Evolutionary conservation across 2,113 vertebrate genomes (phyloP), one percentile per base, ranked within the genome.

Genomic region (human): DNA sequence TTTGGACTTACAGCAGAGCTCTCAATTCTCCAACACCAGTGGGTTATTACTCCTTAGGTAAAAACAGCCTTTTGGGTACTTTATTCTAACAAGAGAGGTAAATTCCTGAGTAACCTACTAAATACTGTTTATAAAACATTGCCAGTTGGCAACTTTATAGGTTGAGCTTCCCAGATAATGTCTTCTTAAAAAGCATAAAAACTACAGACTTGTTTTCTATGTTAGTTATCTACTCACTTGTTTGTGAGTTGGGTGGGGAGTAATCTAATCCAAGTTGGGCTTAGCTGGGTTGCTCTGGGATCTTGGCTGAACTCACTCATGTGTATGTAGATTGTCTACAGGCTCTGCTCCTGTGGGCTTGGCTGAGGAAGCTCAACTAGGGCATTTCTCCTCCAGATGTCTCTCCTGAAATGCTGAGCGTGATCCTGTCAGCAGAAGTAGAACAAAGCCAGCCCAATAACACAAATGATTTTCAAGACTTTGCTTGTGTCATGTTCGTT

Each of bases 151-250:
- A 52, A 25, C 11, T 85, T 86, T 75, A 68, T 32, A 40, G 64
- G 25, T 5, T 64, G 55, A 76, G 23, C 38, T 86, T 81, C 25
- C 43, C 61, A 70, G 50, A 52, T 45, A 32, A 10, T 48, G 40
- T 91, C 52, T 84, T 93, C 40, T 73, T 92, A 38, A 90, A 97
- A 79, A 93, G n/a, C 22, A 86, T 5, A 73, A 17, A 5, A 48
- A 35, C 8, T 16, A 32, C 59, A 57, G 59, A n/a, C 5, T 40
- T 38, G 35, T 10, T 88, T 68, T 45, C 25, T 52, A 0, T 85
- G 2, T 25, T 75, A 73, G 35, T 40, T 85, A 9, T 40, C 43
- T 87, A 0, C 23, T 73, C 66, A 57, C 5, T 2, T 25, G n/a
- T 25, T 7, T 66, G 13, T 55, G 30, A 52, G 40, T 79, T 72